Evolutionary conservation across 2,113 vertebrate species (phyloP), one percentile per base, ranked within the genome.

Genomic region (Procavia capensis): DNA sequence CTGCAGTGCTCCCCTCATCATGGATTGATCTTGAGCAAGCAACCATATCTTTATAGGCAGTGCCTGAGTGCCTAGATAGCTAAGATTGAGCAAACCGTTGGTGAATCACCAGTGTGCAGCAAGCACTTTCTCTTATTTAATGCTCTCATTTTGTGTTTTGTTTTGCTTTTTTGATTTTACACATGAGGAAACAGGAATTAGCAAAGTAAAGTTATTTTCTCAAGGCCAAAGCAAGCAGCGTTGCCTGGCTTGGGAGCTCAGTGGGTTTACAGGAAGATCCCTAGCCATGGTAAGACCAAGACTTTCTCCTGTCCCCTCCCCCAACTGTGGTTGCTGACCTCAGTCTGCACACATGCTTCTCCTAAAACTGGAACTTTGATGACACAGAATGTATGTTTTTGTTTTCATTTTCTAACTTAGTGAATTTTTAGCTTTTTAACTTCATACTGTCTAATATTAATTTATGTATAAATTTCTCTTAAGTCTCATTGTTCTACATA

Each of bases 131-230:
- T 92, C 54, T 91, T 76, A 87, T 39, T 83, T 93, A 94, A 94
- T 88, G 83, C 74, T 89, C 83, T 86, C 63, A n/a, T n/a, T n/a
- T n/a, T n/a, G n/a, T n/a, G n/a, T n/a, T n/a, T n/a, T n/a, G n/a
- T n/a, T n/a, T n/a, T n/a, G 95, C 20, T 87, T 63, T 81, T 89
- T 75, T 97, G 79, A 72, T 63, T 90, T 93, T 81, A 96, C 84
- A 93, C 76, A 74, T 36, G 84, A 95, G 85, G 45, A 92, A 68
- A 85, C 70, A 93, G 31, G 85, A 31, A 39, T 92, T 80, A 85
- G 31, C 66, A 84, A 96, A 74, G 39, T 78, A 70, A 96, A 78
- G 66, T 41, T 31, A 50, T 74, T 74, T 90, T 39, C 61, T 91
- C 80, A 84, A 89, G 64, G 64, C 64, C 72, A 85, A 47, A 84